Conservation (phyloP, 2,888 invertebrate species). For the Stramonita haemastoma region DNA sequence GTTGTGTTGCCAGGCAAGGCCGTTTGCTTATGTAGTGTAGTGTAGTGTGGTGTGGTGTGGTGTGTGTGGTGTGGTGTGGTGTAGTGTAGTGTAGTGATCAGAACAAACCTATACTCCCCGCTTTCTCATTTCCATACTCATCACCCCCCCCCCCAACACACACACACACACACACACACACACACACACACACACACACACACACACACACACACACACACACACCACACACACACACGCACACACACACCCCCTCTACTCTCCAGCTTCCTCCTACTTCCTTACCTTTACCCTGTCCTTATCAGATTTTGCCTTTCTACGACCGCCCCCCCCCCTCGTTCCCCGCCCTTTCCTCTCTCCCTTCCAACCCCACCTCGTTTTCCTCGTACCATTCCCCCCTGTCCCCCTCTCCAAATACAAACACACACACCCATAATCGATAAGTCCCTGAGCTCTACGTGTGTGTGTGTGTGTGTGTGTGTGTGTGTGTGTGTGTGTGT, state of each 20-base stretch:
- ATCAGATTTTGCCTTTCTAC: background rate
- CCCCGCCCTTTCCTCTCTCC: background rate
- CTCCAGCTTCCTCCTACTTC: background rate
- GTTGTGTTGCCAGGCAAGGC: no score
- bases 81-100: no score
- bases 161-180: constrained; percentile 8
- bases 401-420: background rate
- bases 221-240: background rate
- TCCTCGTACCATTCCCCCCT: background rate
- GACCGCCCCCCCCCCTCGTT: no score
- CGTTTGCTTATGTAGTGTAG: no score
- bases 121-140: background rate
- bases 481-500: background rate
- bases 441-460: background rate
- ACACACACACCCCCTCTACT: background rate
- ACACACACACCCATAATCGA: background rate
- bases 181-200: constrained; percentile 13
- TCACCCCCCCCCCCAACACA: background rate
- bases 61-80: no score
- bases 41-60: no score
- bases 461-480: background rate
- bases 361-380: background rate
- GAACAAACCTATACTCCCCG: background rate
- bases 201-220: background rate
- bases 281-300: background rate